A percentile compares a stretch with the other conserved stretches of the same genome.
Evolutionary conservation across 2,797 vertebrate genomes (phyloP).

Genomic region (Hoplostethus mediterraneus): DNA sequence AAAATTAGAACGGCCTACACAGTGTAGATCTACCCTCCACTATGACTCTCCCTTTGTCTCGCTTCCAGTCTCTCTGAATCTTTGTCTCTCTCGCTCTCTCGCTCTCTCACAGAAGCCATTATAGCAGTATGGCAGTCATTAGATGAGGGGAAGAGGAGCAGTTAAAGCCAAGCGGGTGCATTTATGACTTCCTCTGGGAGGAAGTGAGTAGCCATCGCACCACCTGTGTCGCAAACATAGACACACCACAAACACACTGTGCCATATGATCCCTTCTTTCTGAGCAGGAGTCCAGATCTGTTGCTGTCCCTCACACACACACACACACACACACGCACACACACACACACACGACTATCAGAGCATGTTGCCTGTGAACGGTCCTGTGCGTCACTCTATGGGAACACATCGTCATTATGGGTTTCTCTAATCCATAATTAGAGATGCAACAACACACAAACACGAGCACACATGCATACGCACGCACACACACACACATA

Average conservation of each 20-base stretch:
- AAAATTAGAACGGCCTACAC: conserved; percentile 12
- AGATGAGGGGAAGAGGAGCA: conserved; percentile 79
- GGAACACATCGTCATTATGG: conserved; percentile 75
- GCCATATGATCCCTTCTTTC: conserved; percentile 51
- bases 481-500: conserved; percentile 40
- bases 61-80: conserved; percentile 48
- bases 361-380: conserved; percentile 59
- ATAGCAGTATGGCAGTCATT: conserved; percentile 85
- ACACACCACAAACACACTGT: conserved; percentile 74
- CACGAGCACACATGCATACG: conserved; percentile 38
- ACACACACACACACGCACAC: conserved; percentile 33
- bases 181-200: conserved; percentile 95
- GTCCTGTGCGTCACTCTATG: conserved; percentile 64
- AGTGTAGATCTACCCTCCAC: neutral
- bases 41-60: conserved; percentile 36
- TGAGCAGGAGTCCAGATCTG: conserved; percentile 21
- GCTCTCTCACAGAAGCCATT: conserved; percentile 60
- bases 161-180: conserved; percentile 86
- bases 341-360: conserved; percentile 34
- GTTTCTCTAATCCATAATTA: conserved; percentile 77
- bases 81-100: conserved; percentile 67
- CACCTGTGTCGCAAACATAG: conserved; percentile 86
- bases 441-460: conserved; percentile 59
- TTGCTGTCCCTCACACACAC: conserved; percentile 22
- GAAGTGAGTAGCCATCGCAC: conserved; percentile 88